Conservation (phyloP, 1,140 invertebrate species). For the Pogonognathellus flavescens region DNA sequence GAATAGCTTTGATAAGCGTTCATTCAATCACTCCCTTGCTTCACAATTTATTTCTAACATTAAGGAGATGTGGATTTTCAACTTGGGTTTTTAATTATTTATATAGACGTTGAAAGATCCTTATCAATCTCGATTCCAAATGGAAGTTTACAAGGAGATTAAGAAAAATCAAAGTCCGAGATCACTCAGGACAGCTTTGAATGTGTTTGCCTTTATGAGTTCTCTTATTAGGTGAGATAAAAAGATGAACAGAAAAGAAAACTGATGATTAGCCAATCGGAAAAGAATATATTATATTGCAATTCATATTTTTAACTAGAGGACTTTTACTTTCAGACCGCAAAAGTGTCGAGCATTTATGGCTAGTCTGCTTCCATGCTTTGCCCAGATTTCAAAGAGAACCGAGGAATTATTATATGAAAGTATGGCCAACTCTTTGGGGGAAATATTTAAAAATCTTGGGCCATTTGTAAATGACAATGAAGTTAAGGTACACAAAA, state of each 20-base stretch:
- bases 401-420: slow-evolving; percentile 82
- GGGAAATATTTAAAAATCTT: slow-evolving; percentile 79
- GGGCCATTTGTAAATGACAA: slow-evolving; percentile 82
- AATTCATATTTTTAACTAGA: too few relatives aligned
- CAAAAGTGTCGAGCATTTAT: slow-evolving; percentile 84
- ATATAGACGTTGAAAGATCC: slow-evolving; percentile 59
- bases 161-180: slow-evolving; percentile 81
- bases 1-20: too few relatives aligned
- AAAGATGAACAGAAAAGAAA: too few relatives aligned
- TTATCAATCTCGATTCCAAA: slow-evolving; percentile 75
- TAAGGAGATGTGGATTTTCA: too few relatives aligned
- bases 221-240: slow-evolving; percentile 73
- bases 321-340: slow-evolving; percentile 71
- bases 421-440: slow-evolving; percentile 78
- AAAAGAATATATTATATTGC: too few relatives aligned
- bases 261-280: too few relatives aligned
- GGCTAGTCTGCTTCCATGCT: slow-evolving; percentile 79
- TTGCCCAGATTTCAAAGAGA: slow-evolving; percentile 77
- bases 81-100: too few relatives aligned
- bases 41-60: too few relatives aligned
- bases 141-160: slow-evolving; percentile 86
- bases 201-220: slow-evolving; percentile 81
- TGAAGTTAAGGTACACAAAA: slow-evolving; percentile 77
- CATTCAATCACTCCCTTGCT: too few relatives aligned
- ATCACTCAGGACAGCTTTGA: slow-evolving; percentile 80